These are phyloP conservation scores for Darevskia mixta DNA, from an alignment of 2,797 vertebrate species.

Conservation along the genomic window DNA sequence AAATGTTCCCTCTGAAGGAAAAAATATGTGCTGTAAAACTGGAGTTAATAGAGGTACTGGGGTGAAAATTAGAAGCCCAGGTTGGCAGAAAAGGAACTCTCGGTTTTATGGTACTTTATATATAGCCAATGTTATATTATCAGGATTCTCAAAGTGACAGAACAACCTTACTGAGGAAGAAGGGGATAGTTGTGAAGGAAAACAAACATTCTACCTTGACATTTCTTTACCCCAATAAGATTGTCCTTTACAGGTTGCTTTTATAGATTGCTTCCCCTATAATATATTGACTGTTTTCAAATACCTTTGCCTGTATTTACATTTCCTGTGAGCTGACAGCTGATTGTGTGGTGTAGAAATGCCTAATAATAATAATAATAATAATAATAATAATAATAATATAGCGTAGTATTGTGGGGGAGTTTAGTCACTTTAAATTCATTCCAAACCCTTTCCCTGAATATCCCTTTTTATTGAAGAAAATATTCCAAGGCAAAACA, in stretches of 20 bases:
- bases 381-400: no score
- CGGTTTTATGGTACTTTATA: conserved; percentile 18
- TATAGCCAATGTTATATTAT: neutral
- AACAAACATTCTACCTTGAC: neutral
- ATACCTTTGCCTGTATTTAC: neutral
- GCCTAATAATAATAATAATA: no score
- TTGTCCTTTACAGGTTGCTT: neutral
- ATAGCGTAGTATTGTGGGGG: neutral
- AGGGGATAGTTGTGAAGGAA: neutral
- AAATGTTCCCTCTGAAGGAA: conserved; percentile 7
- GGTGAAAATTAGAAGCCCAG: conserved; percentile 3
- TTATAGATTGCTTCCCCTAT: neutral
- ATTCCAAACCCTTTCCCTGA: neutral
- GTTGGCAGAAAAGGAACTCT: conserved; percentile 17
- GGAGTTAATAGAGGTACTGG: neutral
- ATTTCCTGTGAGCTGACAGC: neutral
- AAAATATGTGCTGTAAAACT: neutral
- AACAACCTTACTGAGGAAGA: neutral
- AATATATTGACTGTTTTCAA: neutral
- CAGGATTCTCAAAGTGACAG: neutral
- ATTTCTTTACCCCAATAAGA: neutral
- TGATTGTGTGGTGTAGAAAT: neutral
- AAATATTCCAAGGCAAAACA: neutral
- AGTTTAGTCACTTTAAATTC: neutral
- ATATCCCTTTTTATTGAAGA: neutral